Conservation (phyloP, 2,113 vertebrate species). For the Nipponia nippon region DNA sequence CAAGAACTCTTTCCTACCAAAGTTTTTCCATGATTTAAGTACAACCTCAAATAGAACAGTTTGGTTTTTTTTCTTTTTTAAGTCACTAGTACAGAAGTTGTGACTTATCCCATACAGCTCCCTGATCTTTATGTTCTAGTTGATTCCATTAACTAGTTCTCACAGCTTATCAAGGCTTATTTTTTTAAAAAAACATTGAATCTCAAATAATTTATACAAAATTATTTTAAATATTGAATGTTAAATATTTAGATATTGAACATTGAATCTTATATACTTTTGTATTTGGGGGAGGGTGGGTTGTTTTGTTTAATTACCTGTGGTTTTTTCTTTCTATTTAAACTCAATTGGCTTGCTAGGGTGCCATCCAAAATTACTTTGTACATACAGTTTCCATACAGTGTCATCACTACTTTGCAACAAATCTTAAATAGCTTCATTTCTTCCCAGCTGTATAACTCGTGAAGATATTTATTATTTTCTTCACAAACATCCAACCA, state of each 20-base stretch:
- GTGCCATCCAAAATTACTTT: neutral
- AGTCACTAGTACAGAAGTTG: neutral
- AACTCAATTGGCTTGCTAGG: neutral
- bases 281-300: accelerated
- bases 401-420: neutral
- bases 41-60: neutral
- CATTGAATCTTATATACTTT: neutral
- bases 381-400: neutral
- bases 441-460: neutral
- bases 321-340: neutral
- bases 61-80: neutral
- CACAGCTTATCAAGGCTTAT: neutral
- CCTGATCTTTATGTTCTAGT: neutral
- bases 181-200: neutral
- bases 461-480: neutral
- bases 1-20: neutral
- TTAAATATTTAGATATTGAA: neutral
- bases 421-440: neutral
- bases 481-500: neutral
- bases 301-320: neutral
- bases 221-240: neutral
- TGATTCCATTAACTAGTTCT: neutral
- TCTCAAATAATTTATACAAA: neutral
- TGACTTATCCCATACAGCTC: neutral
- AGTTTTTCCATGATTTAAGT: neutral